phyloP scores from a whole-genome alignment of 2,113 vertebrate species.

The Nematolebias whitei region DNA sequence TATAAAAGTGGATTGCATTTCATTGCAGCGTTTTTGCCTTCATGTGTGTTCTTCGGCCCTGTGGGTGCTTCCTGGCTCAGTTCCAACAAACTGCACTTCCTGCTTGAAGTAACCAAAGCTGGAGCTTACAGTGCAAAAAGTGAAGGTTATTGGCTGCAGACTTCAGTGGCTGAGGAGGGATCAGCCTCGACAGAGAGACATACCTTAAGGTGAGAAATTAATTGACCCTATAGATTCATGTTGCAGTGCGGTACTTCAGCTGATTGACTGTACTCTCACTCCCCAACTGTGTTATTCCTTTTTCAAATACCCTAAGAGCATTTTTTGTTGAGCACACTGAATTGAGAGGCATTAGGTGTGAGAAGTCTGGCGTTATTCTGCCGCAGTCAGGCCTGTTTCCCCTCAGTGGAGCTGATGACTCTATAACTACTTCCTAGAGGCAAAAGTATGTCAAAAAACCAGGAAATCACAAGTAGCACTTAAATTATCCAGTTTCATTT shows the following conservation, averaged over 20 bases:
- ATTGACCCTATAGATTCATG: conserved; percentile 59
- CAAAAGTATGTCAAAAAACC: conserved; percentile 50
- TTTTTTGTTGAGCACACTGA: conserved; percentile 35
- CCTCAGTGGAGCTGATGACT: conserved; percentile 48
- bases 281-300: conserved; percentile 9
- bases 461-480: conserved; percentile 71
- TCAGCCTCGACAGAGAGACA: conserved; percentile 22
- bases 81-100: conserved; percentile 43
- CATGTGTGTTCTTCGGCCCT: conserved; percentile 10
- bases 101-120: conserved; percentile 12
- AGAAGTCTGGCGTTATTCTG: conserved; percentile 42
- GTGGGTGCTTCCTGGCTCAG: conserved; percentile 40
- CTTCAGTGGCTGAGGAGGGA: conserved; percentile 38
- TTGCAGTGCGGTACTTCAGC: conserved; percentile 14
- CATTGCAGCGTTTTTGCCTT: not conserved
- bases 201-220: conserved; percentile 56
- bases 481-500: conserved; percentile 70
- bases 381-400: conserved; percentile 44
- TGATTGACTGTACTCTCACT: conserved; percentile 22
- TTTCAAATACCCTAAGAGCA: conserved; percentile 40
- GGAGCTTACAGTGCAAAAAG: conserved; percentile 22
- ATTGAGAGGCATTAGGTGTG: conserved; percentile 45
- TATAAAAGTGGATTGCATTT: no score
- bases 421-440: conserved; percentile 40
- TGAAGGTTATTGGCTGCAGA: conserved; percentile 42